Evolutionary conservation across 2,797 vertebrate genomes (phyloP), one percentile per base, ranked within the genome.

Genomic region (Xenops minutus): DNA sequence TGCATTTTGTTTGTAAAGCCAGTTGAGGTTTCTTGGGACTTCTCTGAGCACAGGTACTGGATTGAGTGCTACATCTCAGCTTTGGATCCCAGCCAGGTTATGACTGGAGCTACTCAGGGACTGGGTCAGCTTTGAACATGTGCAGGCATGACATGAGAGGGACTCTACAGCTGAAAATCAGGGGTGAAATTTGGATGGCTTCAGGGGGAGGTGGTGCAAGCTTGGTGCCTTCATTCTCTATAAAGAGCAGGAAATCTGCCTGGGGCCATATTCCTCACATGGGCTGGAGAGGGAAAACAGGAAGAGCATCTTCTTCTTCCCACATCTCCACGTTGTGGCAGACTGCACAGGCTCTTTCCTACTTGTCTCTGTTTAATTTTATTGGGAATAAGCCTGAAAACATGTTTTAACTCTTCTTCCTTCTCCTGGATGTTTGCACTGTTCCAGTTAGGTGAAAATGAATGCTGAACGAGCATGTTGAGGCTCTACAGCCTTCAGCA

Each of bases 371-470:
- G 49, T 44, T 82, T 74, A 62, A 32, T 77, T 87, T 84, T 77
- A 49, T 56, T 34, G 13, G 44, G 49, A 89, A 85, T 49, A 67
- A 72, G 64, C 56, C 75, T 81, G 78, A 84, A 77, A 80, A 54
- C 39, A 36, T 54, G 48, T 52, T 78, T 85, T 75, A 88, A 82
- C 58, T 85, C 16, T 85, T 88, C 19, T 14, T 85, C 14, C 75
- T 23, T 83, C 59, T 80, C 73, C 44, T 90, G 72, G 41, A 76
- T 90, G 67, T 92, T 90, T 88, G 71, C 51, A 49, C 26, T 88
- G 48, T 84, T 77, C 86, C 58, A 63, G 55, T 89, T 66, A 86
- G 85, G 77, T 92, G 92, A 91, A 91, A 94, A 94, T 86, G 67
- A 89, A 66, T 86, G 84, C 84, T 83, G 32, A 82, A 56, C 64